These are phyloP conservation scores for Drosophila pseudotakahashii DNA, from an alignment of 2,888 invertebrate species.

Conservation along the genomic window DNA sequence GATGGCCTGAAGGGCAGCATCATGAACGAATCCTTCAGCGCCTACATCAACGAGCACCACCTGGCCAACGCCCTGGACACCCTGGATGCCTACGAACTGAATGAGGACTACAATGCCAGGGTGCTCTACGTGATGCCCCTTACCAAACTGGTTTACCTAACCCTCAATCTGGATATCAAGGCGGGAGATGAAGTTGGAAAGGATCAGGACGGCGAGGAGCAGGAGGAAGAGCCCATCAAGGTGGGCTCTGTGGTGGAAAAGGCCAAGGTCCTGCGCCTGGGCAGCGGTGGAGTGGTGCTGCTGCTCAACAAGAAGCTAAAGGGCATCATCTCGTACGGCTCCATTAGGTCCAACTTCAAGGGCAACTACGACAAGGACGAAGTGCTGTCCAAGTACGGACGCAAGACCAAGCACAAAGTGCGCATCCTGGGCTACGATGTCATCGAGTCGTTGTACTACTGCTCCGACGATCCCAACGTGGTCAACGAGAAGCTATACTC, in stretches of 20 bases:
- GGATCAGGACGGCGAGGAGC: constrained; percentile 3
- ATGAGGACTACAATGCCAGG: constrained; percentile 86
- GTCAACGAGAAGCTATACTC: constrained; percentile 86
- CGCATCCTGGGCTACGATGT: constrained; percentile 88
- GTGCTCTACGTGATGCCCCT: constrained; percentile 89
- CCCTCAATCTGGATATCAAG: constrained; percentile 80
- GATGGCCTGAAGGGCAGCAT: constrained; percentile 85
- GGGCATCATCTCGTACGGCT: constrained; percentile 81
- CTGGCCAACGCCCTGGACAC: constrained; percentile 80
- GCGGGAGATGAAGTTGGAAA: background rate
- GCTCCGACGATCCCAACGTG: constrained; percentile 87
- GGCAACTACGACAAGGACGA: constrained; percentile 84
- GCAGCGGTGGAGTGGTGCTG: constrained; percentile 84
- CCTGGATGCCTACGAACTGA: constrained; percentile 82
- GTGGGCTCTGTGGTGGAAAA: constrained; percentile 87
- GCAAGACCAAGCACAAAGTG: constrained; percentile 84
- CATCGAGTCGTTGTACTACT: constrained; percentile 88
- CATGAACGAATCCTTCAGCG: constrained; percentile 84
- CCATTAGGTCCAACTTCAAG: constrained; percentile 77
- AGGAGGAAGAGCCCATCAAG: constrained; percentile 68
- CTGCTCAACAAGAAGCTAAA: constrained; percentile 77
- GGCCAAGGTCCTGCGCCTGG: constrained; percentile 85
- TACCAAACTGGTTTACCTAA: constrained; percentile 88
- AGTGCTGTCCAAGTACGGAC: constrained; percentile 81
- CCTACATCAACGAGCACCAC: constrained; percentile 83